A percentile compares a stretch with the other conserved stretches of the same genome.
Conservation (phyloP, 1,140 invertebrate species). For the Drosophila truncata region DNA sequence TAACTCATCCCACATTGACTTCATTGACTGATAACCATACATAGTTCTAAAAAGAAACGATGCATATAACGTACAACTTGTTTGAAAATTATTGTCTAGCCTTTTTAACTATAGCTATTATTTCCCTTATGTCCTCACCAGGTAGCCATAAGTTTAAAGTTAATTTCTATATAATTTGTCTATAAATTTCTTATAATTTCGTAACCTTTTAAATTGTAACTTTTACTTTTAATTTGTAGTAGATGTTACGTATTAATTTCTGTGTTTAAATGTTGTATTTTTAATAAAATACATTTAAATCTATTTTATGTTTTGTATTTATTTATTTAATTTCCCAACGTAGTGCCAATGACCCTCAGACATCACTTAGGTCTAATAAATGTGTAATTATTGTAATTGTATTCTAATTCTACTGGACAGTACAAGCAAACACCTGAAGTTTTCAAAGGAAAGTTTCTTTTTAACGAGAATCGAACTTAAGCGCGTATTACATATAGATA, state of each 20-base stretch:
- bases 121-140: slow-evolving; percentile 36
- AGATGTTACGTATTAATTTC: slow-evolving; percentile 52
- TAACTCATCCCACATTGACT: slow-evolving; percentile 67
- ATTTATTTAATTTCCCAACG: slow-evolving; percentile 8
- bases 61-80: slow-evolving; percentile 46
- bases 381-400: slow-evolving; percentile 59
- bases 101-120: slow-evolving; percentile 50
- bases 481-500: slow-evolving; percentile 58
- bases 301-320: slow-evolving; percentile 22
- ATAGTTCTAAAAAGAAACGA: slow-evolving; percentile 35
- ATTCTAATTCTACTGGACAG: slow-evolving; percentile 80
- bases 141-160: slow-evolving; percentile 32
- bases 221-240: slow-evolving; percentile 41
- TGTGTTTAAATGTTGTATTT: slow-evolving; percentile 72
- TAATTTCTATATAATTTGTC: slow-evolving; percentile 25
- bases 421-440: slow-evolving; percentile 84
- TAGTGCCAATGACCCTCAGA: slow-evolving; percentile 55
- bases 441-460: slow-evolving; percentile 85
- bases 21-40: slow-evolving; percentile 76
- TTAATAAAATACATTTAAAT: slow-evolving; percentile 69
- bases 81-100: slow-evolving; percentile 61
- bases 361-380: slow-evolving; percentile 22
- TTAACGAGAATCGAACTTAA: slow-evolving; percentile 71
- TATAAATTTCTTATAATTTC: neutral
- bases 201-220: slow-evolving; percentile 23